Conservation (phyloP, 2,113 vertebrate genomes). For the Heterotilapia buettikoferi region DNA sequence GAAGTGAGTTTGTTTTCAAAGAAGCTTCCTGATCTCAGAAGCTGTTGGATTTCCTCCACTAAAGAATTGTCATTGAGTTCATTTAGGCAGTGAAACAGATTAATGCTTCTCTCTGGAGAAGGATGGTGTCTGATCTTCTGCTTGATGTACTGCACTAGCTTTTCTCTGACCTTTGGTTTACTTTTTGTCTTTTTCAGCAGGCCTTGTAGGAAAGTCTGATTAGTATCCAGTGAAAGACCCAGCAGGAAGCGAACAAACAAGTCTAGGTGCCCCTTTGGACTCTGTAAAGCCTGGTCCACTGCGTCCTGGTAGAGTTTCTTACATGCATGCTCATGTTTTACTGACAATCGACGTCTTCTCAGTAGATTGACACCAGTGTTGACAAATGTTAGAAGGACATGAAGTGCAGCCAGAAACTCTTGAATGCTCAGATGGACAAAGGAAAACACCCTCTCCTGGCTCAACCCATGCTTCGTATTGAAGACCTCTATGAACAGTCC, state of each 20-base stretch:
- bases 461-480: neutral
- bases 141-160: neutral
- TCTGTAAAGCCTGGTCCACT: neutral
- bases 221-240: conserved; percentile 11
- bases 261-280: conserved; percentile 27
- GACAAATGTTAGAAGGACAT: neutral
- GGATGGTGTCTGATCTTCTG: neutral
- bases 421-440: conserved; percentile 38
- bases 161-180: neutral
- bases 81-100: neutral
- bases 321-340: neutral
- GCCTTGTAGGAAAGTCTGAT: neutral
- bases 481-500: conserved; percentile 14
- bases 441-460: neutral
- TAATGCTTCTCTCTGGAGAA: conserved; percentile 11
- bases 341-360: neutral
- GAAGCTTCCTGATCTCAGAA: neutral
- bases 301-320: neutral
- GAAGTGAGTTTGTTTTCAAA: neutral
- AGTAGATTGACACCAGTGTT: neutral
- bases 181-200: neutral
- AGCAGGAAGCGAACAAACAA: conserved; percentile 28
- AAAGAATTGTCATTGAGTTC: neutral
- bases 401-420: conserved; percentile 25
- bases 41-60: neutral